These are phyloP conservation scores for Lepidochitona cinerea DNA, from an alignment of 2,888 invertebrate genomes.

Conservation along the genomic window DNA sequence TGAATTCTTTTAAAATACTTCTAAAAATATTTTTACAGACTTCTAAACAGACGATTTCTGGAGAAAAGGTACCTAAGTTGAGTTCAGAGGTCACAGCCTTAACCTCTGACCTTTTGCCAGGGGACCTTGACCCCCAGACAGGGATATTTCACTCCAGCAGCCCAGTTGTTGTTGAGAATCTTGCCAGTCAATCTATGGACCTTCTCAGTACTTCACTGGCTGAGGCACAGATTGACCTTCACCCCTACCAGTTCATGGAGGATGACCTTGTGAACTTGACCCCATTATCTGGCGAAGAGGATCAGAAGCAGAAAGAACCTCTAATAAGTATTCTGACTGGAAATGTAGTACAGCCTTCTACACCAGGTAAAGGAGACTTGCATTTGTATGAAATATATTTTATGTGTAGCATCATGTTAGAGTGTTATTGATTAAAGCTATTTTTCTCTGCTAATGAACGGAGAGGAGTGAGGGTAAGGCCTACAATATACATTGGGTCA, in stretches of 20 bases:
- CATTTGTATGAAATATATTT: too few species aligned
- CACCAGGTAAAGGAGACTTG: neutral
- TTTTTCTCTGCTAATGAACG: too few species aligned
- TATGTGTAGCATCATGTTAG: too few species aligned
- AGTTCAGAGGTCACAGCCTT: neutral
- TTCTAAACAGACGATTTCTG: too few species aligned
- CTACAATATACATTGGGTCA: too few species aligned
- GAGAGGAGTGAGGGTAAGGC: too few species aligned
- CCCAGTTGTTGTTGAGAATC: neutral
- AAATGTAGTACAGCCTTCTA: neutral
- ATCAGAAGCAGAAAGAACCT: neutral
- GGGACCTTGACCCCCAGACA: conserved; percentile 65
- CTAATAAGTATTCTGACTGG: neutral
- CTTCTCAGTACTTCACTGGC: conserved; percentile 62
- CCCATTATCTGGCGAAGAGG: neutral
- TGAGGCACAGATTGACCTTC: conserved; percentile 65
- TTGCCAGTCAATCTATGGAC: conserved; percentile 33
- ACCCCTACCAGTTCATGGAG: conserved; percentile 61
- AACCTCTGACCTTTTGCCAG: conserved; percentile 7
- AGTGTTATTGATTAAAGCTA: too few species aligned
- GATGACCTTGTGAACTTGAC: conserved; percentile 38
- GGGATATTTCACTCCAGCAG: conserved; percentile 52
- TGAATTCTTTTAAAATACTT: too few species aligned
- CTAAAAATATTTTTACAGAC: too few species aligned
- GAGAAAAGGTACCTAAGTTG: too few species aligned